Evolutionary conservation across 2,888 invertebrate species (phyloP).

Genomic region (Oligia latruncula): DNA sequence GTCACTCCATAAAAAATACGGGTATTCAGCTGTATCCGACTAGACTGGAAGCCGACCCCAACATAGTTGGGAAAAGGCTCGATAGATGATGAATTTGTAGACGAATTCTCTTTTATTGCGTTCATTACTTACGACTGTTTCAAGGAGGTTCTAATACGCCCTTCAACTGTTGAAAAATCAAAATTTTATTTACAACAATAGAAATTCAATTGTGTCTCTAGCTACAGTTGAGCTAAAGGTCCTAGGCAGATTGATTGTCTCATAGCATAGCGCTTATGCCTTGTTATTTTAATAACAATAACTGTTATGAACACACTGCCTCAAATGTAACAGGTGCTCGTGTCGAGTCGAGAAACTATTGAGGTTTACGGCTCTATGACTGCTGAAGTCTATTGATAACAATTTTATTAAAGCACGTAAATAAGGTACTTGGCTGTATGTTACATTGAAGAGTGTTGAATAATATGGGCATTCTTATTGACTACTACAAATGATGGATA

Average conservation of each 20-base stretch:
- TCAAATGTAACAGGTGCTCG: slow-evolving; percentile 38
- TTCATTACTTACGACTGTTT: background rate
- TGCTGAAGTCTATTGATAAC: slow-evolving; percentile 22
- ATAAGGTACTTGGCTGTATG: background rate
- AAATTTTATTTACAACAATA: too few relatives aligned
- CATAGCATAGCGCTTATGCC: background rate
- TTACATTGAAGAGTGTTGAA: background rate
- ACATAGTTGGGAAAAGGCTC: background rate
- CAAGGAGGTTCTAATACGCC: background rate
- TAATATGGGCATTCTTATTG: background rate
- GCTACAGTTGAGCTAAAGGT: too few relatives aligned
- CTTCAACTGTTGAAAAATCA: too few relatives aligned
- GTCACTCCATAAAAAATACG: background rate
- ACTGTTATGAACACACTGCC: slow-evolving; percentile 1
- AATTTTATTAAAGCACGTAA: slow-evolving; percentile 8
- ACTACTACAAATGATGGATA: background rate
- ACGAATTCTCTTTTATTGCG: background rate
- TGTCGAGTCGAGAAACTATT: slow-evolving; percentile 27
- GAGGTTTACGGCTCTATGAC: slow-evolving; percentile 36
- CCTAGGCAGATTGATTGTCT: background rate
- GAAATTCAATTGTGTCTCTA: too few relatives aligned
- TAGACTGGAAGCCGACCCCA: background rate
- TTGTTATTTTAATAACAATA: slow-evolving; percentile 33
- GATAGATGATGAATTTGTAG: background rate
- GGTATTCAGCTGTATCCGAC: background rate